Evolutionary conservation across 1,140 invertebrate genomes (phyloP), one percentile per base, ranked within the genome.

Genomic region (Himalopsyche phryganea): DNA sequence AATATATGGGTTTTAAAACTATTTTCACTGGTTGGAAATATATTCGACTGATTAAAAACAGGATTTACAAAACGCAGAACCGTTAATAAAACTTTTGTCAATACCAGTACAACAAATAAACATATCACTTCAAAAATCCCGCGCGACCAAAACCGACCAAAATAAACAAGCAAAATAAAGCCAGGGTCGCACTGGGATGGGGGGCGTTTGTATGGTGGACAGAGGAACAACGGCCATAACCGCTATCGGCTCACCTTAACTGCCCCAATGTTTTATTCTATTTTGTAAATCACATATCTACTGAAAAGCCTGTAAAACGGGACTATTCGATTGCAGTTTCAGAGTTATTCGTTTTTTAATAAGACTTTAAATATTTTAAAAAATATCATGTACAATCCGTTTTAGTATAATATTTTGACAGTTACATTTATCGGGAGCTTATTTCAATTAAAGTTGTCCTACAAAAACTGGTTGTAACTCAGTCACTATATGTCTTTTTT

Each of bases 141-240:
- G 54, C 35, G 20, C 53, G 36, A 46, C 60, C 41, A 48, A 19
- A 17, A 44, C 18, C 23, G 46, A 20, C n/a, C 45, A 58, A 58
- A 53, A 58, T 58, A 58, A 61, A 61, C 52, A 57, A 62, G 18
- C 46, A 19, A 33, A 55, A 54, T 53, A 57, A 61, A 62, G 55
- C 60, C 53, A 32, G 38, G 56, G 23, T 5, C 42, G 42, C 4
- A 17, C 42, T 15, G 11, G 42, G 10, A 6, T 5, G 38, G 5
- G 38, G n/a, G 38, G 38, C 15, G 38, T 56, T 47, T 56, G 45
- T 55, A 36, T 42, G 14, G 52, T 44, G 52, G 52, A 32, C 45
- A 35, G 47, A 54, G 18, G 5, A 20, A 7, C 19, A 18, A 28
- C 50, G 36, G 50, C 36, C 41, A 42, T 44, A 53, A 44, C 33